phyloP scores from a whole-genome alignment of 2,113 vertebrate species.

The Enhydra lutris region DNA sequence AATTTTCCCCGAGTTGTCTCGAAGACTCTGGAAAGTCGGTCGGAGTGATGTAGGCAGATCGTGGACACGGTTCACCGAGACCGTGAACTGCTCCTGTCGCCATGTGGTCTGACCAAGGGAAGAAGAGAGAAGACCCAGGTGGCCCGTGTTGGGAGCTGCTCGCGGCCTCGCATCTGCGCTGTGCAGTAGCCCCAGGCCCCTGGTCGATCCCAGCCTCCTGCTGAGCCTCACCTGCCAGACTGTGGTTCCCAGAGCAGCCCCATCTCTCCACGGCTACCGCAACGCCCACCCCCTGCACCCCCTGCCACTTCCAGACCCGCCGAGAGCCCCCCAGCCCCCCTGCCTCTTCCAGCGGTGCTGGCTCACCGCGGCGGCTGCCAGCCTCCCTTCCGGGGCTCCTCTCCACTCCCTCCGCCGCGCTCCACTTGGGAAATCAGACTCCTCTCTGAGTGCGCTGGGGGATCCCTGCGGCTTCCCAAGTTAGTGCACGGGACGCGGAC shows the following conservation, averaged over 20 bases:
- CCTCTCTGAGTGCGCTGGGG: not conserved
- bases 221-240: not conserved
- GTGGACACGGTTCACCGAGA: not conserved
- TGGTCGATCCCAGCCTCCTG: not conserved
- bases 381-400: no score
- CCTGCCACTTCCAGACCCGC: not conserved
- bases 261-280: accelerated
- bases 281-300: not conserved
- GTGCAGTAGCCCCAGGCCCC: accelerated
- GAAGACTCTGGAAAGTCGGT: not conserved
- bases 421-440: not conserved
- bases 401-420: not conserved
- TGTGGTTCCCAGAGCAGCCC: not conserved
- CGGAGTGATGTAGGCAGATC: not conserved
- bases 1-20: not conserved
- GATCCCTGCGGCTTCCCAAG: not conserved
- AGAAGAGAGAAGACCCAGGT: not conserved
- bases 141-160: not conserved
- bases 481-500: accelerated
- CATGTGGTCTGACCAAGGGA: not conserved
- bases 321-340: not conserved
- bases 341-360: not conserved
- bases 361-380: accelerated
- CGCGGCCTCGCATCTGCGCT: not conserved
- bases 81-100: not conserved